Conservation (phyloP, 2,888 invertebrate genomes). For the Adelognathus sp. region DNA sequence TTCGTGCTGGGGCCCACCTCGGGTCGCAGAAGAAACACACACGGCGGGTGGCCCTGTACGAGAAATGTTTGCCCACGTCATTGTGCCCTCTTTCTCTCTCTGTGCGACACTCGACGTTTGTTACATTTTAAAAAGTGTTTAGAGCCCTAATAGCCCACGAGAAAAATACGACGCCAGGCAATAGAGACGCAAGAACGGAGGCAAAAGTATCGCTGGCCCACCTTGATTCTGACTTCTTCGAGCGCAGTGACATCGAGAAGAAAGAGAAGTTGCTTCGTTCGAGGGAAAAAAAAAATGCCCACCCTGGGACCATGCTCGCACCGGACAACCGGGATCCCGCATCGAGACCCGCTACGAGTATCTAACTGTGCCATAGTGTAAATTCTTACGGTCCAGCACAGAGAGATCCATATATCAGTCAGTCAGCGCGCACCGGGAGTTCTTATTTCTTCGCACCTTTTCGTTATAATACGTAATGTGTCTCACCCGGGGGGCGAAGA, state of each 20-base stretch:
- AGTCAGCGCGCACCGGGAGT: conserved; percentile 77
- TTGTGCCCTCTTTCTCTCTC: conserved; percentile 69
- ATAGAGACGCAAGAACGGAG: conserved; percentile 8
- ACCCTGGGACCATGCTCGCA: conserved; percentile 44
- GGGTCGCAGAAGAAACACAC: conserved; percentile 15
- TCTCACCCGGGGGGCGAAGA: conserved; percentile 36
- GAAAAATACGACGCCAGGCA: not conserved
- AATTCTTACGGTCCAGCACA: conserved; percentile 33
- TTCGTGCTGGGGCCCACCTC: conserved; percentile 1
- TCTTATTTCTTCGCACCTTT: conserved; percentile 60
- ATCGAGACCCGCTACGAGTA: conserved; percentile 35
- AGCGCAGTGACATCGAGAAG: conserved; percentile 13
- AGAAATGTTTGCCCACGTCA: conserved; percentile 72
- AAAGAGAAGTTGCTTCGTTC: conserved; percentile 26
- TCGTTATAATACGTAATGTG: conserved; percentile 16
- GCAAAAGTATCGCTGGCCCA: not conserved
- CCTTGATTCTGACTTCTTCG: conserved; percentile 32
- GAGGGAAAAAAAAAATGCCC: conserved; percentile 37
- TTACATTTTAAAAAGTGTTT: conserved; percentile 74
- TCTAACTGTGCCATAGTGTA: conserved; percentile 42
- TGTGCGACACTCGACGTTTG: conserved; percentile 70
- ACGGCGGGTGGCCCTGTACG: conserved; percentile 71
- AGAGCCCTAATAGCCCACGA: conserved; percentile 69
- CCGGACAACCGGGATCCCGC: conserved; percentile 43
- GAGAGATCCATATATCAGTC: conserved; percentile 75